Base-by-base conservation (phyloP, 2,888 invertebrate genomes). In the Drosophila neotestacea region DNA sequence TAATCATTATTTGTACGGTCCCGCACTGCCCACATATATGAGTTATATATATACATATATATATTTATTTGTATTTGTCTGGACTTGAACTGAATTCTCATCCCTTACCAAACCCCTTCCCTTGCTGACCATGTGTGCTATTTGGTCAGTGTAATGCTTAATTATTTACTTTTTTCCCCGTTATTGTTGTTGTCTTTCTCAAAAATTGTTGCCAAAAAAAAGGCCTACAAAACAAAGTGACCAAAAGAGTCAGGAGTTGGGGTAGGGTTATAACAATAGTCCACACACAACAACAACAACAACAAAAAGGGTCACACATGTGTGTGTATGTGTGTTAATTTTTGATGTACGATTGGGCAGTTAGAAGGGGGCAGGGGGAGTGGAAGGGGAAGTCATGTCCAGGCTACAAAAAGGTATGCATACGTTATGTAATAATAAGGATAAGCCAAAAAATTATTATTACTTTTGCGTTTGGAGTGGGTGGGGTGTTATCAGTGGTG, bases 381-480 rank as follows among this genome's bases (percentile, higher is more conserved):
- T 30, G 13, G 22, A 16, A 48, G 47, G 46, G 4, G 32, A 3
- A 36, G 22, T 50, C 34, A 36, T 50, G 36, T 50, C 50, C 28
- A 27, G 56, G 58, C 52, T 27, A 48, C 51, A 80, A 89, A 86
- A 86, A 86, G 90, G 89, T 87, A 85, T 77, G 88, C 91, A 87
- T 90, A 86, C 80, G 79, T 88, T 90, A 88, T 85, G 78, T 88
- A 90, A 90, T 90, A 89, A 90, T 90, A 88, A 88, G 90, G 88
- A 90, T 90, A 87, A 91, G 87, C 89, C 90, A 83, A 90, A 90
- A 89, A 89, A 89, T 88, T 89, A 88, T 90, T 90, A 88, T 89
- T 90, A 88, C 84, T 88, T 90, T 83, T 77, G 75, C 65, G 64
- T 34, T 51, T 16, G 38, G 28, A 30, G 30, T 30, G 63, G 7